Conservation (phyloP, 2,888 invertebrate species). For the Rotaria socialis region DNA sequence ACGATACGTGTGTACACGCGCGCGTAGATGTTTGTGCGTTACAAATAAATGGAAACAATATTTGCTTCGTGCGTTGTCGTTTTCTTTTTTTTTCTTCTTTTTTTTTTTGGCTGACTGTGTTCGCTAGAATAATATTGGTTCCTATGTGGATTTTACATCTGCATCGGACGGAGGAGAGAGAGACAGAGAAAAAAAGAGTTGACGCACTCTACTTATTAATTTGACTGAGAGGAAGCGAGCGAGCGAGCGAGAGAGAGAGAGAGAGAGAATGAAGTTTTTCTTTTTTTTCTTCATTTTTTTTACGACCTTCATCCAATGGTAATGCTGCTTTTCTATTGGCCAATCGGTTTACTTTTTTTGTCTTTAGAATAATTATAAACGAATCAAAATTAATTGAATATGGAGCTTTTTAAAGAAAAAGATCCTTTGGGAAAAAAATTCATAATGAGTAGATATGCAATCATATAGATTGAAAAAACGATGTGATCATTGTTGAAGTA, state of each 20-base stretch:
- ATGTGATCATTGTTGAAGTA: conserved; percentile 1
- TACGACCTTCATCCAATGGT: conserved; percentile 4
- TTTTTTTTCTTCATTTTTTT: not conserved
- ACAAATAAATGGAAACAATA: conserved; percentile 37
- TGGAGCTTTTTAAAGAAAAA: not conserved
- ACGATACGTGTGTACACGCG: conserved; percentile 26
- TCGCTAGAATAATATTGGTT: conserved; percentile 14
- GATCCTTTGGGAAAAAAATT: not conserved
- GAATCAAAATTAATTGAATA: not conserved
- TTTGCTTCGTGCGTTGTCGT: conserved; percentile 24
- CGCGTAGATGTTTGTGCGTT: conserved; percentile 4
- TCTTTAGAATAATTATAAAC: not conserved
- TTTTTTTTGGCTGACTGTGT: too few relatives aligned
- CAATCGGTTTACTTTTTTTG: not conserved
- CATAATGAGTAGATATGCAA: not conserved
- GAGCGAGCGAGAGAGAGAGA: not conserved
- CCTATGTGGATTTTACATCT: conserved; percentile 23
- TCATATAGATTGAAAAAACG: not conserved
- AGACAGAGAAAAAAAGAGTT: not conserved
- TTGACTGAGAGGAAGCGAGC: not conserved
- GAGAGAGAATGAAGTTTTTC: not conserved
- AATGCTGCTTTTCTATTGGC: not conserved
- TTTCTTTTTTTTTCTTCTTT: too few relatives aligned
- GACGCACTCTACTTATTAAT: not conserved
- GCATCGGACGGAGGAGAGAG: not conserved